Conservation (phyloP, 2,797 vertebrate species). For the Menidia menidia region DNA sequence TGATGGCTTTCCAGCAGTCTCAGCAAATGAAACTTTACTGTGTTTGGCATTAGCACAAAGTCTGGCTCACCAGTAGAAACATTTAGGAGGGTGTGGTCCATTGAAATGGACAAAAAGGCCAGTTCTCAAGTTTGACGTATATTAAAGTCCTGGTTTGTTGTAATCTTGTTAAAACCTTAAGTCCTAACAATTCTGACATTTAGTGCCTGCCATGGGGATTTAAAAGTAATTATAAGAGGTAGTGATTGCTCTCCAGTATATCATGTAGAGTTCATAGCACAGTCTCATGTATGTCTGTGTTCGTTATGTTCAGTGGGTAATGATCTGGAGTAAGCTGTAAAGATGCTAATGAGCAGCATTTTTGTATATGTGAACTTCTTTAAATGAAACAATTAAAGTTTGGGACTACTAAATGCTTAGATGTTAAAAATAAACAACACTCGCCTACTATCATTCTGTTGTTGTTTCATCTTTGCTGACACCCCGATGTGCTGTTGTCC, state of each 20-base stretch:
- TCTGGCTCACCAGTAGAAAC: slow-evolving; percentile 31
- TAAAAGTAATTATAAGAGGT: not conserved
- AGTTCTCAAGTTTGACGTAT: slow-evolving; percentile 10
- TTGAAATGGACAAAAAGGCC: slow-evolving; percentile 17
- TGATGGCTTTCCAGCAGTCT: slow-evolving; percentile 39
- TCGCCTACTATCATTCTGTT: too few relatives aligned
- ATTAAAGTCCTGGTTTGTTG: slow-evolving; percentile 3
- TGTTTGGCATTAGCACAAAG: slow-evolving; percentile 34
- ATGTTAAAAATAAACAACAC: not conserved
- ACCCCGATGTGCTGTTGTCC: slow-evolving; percentile 17
- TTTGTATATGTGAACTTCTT: not conserved
- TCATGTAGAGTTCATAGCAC: not conserved
- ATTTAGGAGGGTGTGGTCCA: slow-evolving; percentile 38
- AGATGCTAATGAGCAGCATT: not conserved
- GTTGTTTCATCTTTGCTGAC: not conserved
- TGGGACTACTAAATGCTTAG: too few relatives aligned
- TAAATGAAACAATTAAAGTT: not conserved
- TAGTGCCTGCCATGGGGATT: not conserved
- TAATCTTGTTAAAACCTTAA: not conserved
- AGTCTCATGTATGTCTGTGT: not conserved
- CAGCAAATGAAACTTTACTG: slow-evolving; percentile 42
- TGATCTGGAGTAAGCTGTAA: not conserved
- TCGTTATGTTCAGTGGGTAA: not conserved
- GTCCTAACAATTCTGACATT: not conserved
- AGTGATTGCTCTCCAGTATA: not conserved